Evolutionary conservation across 2,888 invertebrate genomes (phyloP).

Genomic region (Athrips mouffetella): DNA sequence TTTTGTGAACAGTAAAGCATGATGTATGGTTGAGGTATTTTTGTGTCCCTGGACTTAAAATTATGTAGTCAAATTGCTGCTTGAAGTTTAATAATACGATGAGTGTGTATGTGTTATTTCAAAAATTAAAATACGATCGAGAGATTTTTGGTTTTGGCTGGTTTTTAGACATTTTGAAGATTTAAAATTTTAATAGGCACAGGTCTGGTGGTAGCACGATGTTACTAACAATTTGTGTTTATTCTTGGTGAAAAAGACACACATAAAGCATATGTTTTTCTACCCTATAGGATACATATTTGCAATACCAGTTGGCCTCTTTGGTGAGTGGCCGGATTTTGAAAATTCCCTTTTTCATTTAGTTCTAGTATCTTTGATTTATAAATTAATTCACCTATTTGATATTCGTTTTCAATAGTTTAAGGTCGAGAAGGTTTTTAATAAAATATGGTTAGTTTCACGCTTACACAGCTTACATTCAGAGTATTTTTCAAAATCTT

Average conservation of each 20-base stretch:
- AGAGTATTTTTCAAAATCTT: constrained; percentile 21
- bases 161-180: too few relatives aligned
- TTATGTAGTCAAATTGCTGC: too few relatives aligned
- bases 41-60: too few relatives aligned
- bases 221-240: constrained; percentile 44
- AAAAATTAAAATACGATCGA: too few relatives aligned
- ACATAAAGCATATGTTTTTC: constrained; percentile 55
- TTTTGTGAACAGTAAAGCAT: too few relatives aligned
- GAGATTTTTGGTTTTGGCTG: too few relatives aligned
- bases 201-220: constrained; percentile 37
- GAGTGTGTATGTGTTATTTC: too few relatives aligned
- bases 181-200: constrained; percentile 11
- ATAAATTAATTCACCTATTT: constrained; percentile 18
- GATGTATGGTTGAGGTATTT: too few relatives aligned
- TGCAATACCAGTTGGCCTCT: constrained; percentile 75
- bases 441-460: constrained; percentile 26
- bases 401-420: constrained; percentile 32
- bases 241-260: constrained; percentile 20
- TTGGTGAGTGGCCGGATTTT: constrained; percentile 71
- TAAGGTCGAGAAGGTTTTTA: constrained; percentile 19
- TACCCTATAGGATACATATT: constrained; percentile 73
- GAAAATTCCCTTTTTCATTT: constrained; percentile 39
- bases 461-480: constrained; percentile 62
- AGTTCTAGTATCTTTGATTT: constrained; percentile 42
- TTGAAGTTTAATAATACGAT: too few relatives aligned